Evolutionary conservation across 2,113 vertebrate genomes (phyloP).

Genomic region (Kobus ellipsiprymnus): DNA sequence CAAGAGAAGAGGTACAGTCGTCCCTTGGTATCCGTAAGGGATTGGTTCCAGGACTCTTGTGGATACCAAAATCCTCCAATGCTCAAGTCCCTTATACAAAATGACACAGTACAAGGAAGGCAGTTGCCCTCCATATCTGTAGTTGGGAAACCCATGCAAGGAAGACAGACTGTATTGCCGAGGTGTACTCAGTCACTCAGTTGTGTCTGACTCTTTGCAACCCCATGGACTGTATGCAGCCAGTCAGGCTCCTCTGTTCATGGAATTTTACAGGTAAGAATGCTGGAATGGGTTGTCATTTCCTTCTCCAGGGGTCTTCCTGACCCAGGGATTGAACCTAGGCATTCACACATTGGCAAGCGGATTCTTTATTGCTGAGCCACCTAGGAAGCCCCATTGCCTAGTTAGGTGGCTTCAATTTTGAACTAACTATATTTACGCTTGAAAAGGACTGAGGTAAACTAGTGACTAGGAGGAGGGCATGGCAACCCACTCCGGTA

Average conservation of each 20-base stretch:
- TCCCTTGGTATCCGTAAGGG: too few species aligned
- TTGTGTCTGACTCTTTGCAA: neutral
- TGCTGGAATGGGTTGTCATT: neutral
- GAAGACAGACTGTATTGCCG: neutral
- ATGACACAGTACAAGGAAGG: neutral
- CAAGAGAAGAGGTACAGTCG: neutral
- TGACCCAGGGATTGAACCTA: neutral
- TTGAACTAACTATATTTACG: neutral
- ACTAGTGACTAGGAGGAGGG: neutral
- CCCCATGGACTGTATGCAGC: neutral
- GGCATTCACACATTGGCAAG: neutral
- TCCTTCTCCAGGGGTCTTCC: neutral
- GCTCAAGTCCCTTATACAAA: neutral
- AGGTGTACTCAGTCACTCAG: neutral
- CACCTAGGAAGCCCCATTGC: neutral
- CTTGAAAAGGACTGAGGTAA: neutral
- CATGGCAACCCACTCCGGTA: neutral
- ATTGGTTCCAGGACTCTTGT: neutral
- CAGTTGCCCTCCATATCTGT: neutral
- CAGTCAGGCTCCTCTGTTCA: neutral
- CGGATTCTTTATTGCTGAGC: neutral
- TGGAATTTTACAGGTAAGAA: neutral
- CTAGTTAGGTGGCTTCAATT: neutral
- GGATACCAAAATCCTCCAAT: neutral
- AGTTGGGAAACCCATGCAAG: neutral